Percentiles rank a stretch among this genome's conserved stretches.
phyloP scores from a whole-genome alignment of 2,113 vertebrate genomes.

The Apteryx mantelli region DNA sequence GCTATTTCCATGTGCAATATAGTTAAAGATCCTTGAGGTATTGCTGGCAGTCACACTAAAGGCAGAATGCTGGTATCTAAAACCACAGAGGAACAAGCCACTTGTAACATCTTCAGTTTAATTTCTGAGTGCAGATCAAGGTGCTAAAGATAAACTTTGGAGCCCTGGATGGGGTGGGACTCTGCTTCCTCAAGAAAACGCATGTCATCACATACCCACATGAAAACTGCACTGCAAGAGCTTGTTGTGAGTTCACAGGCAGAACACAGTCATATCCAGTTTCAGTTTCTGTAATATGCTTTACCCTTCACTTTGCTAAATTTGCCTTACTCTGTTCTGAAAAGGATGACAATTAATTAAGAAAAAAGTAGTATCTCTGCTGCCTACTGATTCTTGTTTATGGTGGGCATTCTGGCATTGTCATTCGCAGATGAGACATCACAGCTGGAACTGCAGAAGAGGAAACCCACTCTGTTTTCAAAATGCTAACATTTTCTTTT shows the following conservation, averaged over 20 bases:
- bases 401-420: not conserved
- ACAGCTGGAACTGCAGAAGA: not conserved
- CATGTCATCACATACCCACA: not conserved
- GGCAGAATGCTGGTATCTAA: not conserved
- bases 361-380: not conserved
- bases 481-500: not conserved
- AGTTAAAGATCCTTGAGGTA: not conserved
- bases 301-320: not conserved
- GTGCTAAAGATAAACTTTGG: not conserved
- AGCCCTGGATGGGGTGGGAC: not conserved
- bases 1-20: not conserved
- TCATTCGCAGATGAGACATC: not conserved
- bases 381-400: not conserved
- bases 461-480: not conserved
- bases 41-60: not conserved
- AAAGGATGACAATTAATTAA: not conserved
- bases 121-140: not conserved
- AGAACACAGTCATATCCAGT: not conserved
- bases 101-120: not conserved
- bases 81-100: not conserved
- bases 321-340: not conserved
- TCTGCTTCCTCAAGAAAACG: not conserved
- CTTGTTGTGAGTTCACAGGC: not conserved
- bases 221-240: not conserved
- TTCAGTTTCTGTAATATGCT: not conserved